These are phyloP conservation scores for Macrostomum cliftonense DNA, from an alignment of 2,888 invertebrate genomes.

Conservation along the genomic window DNA sequence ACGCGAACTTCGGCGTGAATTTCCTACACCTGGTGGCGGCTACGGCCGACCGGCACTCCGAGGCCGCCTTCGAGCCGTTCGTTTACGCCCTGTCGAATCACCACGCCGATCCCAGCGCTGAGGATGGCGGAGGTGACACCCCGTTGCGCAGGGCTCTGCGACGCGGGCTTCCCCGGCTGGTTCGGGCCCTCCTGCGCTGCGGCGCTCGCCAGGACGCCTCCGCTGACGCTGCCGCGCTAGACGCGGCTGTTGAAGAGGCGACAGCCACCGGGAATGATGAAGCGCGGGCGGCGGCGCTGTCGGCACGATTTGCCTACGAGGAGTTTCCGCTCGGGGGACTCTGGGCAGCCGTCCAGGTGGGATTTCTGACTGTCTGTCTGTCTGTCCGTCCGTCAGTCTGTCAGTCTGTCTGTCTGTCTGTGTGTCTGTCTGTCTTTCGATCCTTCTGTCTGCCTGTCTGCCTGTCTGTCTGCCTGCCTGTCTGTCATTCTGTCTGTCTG, in stretches of 20 bases:
- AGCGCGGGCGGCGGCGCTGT: conserved; percentile 17
- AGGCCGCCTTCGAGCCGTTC: conserved; percentile 24
- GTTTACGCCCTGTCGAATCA: conserved; percentile 28
- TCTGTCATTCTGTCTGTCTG: too few species aligned
- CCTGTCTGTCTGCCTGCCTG: too few species aligned
- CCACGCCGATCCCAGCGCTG: conserved; percentile 18
- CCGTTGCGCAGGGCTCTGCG: conserved; percentile 23
- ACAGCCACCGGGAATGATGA: conserved; percentile 17
- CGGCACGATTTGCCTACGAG: conserved; percentile 16
- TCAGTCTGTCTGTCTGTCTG: too few species aligned
- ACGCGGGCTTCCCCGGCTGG: conserved; percentile 19
- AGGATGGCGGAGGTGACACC: conserved; percentile 18
- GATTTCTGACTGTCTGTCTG: too few species aligned
- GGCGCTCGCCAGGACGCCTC: conserved; percentile 19
- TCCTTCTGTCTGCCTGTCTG: too few species aligned
- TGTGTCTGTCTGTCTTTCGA: too few species aligned
- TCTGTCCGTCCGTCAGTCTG: too few species aligned
- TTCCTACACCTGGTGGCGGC: conserved; percentile 22
- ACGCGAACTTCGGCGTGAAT: conserved; percentile 18
- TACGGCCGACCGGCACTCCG: conserved; percentile 19
- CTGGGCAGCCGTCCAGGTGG: conserved; percentile 18
- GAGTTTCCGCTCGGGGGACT: conserved; percentile 21
- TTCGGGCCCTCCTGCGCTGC: conserved; percentile 24
- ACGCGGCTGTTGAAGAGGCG: conserved; percentile 13
- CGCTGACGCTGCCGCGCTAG: too few species aligned